Evolutionary conservation across 2,113 vertebrate species (phyloP), one percentile per base, ranked within the genome.

Genomic region (Xenopus borealis): DNA sequence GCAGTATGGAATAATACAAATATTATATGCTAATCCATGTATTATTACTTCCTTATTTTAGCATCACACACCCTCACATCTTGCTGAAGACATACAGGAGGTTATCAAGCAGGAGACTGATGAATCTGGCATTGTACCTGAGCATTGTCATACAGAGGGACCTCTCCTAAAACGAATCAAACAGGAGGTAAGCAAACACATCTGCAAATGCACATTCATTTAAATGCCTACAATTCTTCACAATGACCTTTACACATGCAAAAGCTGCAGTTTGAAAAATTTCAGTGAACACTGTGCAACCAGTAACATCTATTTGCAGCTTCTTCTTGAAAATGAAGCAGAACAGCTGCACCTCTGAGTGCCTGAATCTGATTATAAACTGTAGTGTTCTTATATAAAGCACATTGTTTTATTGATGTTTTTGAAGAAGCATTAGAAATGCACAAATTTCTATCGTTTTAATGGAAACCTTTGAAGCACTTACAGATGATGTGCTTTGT

Each of bases 161-260:
- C 96, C 94, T 79, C 87, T 95, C 65, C 84, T 96, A 76, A 99
- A 98, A 84, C 98, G 98, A 88, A 98, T 99, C 80, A 99, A 99
- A 85, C 96, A 97, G 88, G 97, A 99, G 95, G 97, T 97, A 86
- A 85, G 84, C 82, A 68, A 52, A 66, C 0, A 17, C 16, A 50
- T 10, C 23, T 27, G 23, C 23, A 27, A 27, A 40, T 40, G 10
- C 2, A 18, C 11, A 47, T 65, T 14, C 13, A 65, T 17, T 44
- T 18, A 33, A 27, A 63, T 30, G 20, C 10, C 20, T 4, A 33
- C 14, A 30, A 55, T 55, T 55, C 33, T 40, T 2, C 33, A 40
- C 8, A 40, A 6, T 40, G 7, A 40, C 33, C 33, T 40, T 40
- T 6, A 40, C 33, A 40, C 1, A 6, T 2, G 33, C 33, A 40